Conservation (phyloP, 2,797 vertebrate genomes). For the Pangasius macronema region DNA sequence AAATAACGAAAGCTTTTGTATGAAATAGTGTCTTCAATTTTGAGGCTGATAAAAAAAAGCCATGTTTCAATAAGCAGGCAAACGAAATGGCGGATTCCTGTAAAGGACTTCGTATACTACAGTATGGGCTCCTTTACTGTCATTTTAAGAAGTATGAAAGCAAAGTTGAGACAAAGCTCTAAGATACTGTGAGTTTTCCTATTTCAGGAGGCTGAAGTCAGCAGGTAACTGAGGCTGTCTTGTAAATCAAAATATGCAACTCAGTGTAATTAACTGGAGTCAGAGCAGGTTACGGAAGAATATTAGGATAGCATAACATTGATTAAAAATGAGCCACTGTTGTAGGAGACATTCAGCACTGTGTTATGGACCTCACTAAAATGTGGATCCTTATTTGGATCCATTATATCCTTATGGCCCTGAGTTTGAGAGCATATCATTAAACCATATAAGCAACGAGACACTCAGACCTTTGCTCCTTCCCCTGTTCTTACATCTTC, state of each 20-base stretch:
- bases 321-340: not conserved
- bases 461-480: conserved; percentile 14
- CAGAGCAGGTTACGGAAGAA: not conserved
- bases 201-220: not conserved
- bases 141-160: not conserved
- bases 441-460: not conserved
- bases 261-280: not conserved
- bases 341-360: not conserved
- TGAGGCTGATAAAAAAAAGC: not conserved
- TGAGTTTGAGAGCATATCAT: not conserved
- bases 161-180: not conserved
- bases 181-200: not conserved
- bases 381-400: not conserved
- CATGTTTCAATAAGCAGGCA: not conserved
- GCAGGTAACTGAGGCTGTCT: not conserved
- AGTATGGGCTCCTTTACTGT: not conserved
- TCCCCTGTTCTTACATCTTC: not conserved
- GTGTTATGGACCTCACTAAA: not conserved
- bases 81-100: not conserved
- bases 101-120: too few species aligned
- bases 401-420: too few species aligned
- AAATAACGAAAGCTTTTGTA: not conserved
- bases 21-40: not conserved
- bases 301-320: not conserved
- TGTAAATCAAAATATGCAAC: not conserved